Evolutionary conservation across 2,888 invertebrate species (phyloP), one percentile per base, ranked within the genome.

Genomic region (Baronia brevicornis): DNA sequence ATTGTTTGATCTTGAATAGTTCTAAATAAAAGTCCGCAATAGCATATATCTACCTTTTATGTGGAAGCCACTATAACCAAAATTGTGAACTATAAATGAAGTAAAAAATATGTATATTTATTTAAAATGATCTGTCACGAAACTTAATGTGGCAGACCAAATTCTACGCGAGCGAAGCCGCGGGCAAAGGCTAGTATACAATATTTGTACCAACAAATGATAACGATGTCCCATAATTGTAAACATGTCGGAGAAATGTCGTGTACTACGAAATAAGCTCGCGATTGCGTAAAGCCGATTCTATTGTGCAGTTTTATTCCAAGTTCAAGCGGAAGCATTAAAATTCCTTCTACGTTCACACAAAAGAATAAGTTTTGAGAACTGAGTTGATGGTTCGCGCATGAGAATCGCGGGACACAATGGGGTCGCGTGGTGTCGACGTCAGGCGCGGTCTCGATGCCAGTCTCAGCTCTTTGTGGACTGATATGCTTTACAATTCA

Each of bases 301-400:
- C 63, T 55, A 71, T 73, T 77, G 70, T 73, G 60, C 61, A 65
- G 68, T 67, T 67, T 61, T 60, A 61, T 59, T 54, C 58, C 57
- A 71, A 74, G 71, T 79, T 70, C 71, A 75, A 63, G 54, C 79
- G 80, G 79, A 80, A 73, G 65, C 79, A 79, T 82, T 79, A 79
- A 79, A 68, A 80, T 80, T 82, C 80, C 69, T 77, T 66, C 60
- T 61, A 54, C 71, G 70, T 74, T 63, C 69, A 61, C 63, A 78
- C 75, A 79, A 80, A 82, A 78, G 77, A 75, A 75, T 71, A 79
- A 72, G 69, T 79, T 80, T 80, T 74, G 64, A 77, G 80, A 79
- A 80, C 26, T 55, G 66, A 54, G 58, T 51, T 61, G 65, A 61
- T 62, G 66, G 61, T 62, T 58, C 48, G 65, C 65, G 68, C 73